phyloP scores from a whole-genome alignment of 2,888 invertebrate genomes.

The Stegophylla sp. region DNA sequence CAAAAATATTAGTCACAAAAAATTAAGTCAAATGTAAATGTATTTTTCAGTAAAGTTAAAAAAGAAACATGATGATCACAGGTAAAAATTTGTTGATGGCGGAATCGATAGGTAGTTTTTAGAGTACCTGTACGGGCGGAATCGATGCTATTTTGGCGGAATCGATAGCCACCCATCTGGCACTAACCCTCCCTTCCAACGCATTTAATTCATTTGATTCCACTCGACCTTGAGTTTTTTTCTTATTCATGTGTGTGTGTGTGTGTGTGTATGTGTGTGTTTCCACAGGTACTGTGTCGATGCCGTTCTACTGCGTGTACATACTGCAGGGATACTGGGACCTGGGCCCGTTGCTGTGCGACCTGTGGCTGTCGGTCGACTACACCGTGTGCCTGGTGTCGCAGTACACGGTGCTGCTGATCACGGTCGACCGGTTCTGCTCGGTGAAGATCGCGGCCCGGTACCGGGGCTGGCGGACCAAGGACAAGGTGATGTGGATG shows the following conservation, averaged over 20 bases:
- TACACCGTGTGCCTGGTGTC: slow-evolving; percentile 99
- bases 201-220: no score
- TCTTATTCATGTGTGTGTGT: background rate
- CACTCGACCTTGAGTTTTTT: no score
- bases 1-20: no score
- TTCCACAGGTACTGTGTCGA: slow-evolving; percentile 87
- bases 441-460: slow-evolving; percentile 98
- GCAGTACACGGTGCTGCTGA: slow-evolving; percentile 97
- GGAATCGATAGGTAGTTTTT: no score
- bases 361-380: slow-evolving; percentile 97
- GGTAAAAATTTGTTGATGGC: no score
- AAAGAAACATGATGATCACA: no score
- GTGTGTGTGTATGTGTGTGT: background rate
- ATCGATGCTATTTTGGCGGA: no score
- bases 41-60: no score
- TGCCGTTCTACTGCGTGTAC: slow-evolving; percentile 98
- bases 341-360: slow-evolving; percentile 92
- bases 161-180: no score
- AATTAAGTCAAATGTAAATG: no score
- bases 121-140: no score
- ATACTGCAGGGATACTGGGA: slow-evolving; percentile 97
- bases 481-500: slow-evolving; percentile 92
- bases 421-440: slow-evolving; percentile 98
- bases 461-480: slow-evolving; percentile 96
- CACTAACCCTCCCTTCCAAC: no score